Base-by-base conservation (phyloP, 2,797 vertebrate genomes). In the Cygnus olor region DNA sequence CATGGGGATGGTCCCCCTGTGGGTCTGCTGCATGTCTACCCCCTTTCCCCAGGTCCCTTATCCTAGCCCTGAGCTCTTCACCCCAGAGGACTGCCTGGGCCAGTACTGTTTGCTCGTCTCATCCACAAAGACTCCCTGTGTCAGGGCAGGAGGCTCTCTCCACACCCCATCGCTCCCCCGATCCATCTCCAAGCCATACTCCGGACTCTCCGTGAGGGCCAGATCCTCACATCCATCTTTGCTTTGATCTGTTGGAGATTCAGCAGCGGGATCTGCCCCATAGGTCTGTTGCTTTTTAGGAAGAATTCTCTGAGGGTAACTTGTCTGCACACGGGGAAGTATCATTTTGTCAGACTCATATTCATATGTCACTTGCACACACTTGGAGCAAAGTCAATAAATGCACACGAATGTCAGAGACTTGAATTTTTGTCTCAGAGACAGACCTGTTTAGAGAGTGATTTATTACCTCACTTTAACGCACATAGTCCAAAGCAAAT, bases 91-190 rank as follows among this genome's bases (percentile, higher is more conserved):
- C 60, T 74, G 56, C 4, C 64, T 14, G 28, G 36, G 9, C 65
- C n/a, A 6, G 2, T 19, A 7, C 3, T 9, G 47, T 77, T 53
- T 76, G 14, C 11, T 81, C 49, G 14, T 69, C 91, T 84, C 4
- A 42, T 19, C 51, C 49, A 1, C 3, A 64, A 6, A n/a, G 20
- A 68, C 8, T 66, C 40, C 34, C 21, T n/a, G 18, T 70, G 53
- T 27, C 53, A 45, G 45, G 15, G 63, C 42, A 76, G 66, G 30
- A 76, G 24, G 19, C 5, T 85, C 21, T n/a, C 45, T 57, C 44
- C 2, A 0, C 14, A 22, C 4, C 38, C 16, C 4, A 0, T 34
- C 49, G 34, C 14, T 38, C 44, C 34, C 44, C 63, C 65, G 6
- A 12, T 7, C 13, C 36, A 45, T 13, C 25, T 71, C 32, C 9